These are phyloP conservation scores for Sprattus sprattus DNA, from an alignment of 2,113 vertebrate species.

Conservation along the genomic window DNA sequence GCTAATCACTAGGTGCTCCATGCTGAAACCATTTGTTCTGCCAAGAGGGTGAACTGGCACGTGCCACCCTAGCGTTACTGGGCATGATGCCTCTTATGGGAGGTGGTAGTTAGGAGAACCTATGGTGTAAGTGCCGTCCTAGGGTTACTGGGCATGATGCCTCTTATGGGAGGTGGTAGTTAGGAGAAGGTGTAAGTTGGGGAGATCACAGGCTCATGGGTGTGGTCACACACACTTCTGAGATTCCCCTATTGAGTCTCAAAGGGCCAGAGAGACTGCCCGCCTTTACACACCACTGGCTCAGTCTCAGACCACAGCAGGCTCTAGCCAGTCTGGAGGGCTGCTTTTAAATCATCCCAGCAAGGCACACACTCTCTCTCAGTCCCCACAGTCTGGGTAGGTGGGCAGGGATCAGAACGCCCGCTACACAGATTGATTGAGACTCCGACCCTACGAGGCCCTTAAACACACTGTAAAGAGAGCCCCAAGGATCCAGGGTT, in stretches of 20 bases:
- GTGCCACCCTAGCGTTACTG: background rate
- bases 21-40: background rate
- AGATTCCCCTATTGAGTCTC: background rate
- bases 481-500: background rate
- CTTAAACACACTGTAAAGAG: background rate
- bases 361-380: background rate
- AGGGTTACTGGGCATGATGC: background rate
- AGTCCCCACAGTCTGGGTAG: background rate
- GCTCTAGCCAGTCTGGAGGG: background rate
- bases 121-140: background rate
- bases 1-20: background rate
- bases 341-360: background rate
- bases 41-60: background rate
- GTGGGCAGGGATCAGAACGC: background rate
- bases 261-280: background rate
- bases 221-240: constrained; percentile 4
- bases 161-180: background rate
- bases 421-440: background rate
- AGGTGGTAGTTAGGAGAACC: background rate
- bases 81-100: background rate
- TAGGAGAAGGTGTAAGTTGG: background rate
- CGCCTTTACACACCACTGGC: background rate
- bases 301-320: background rate
- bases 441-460: background rate
- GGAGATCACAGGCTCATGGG: background rate